Evolutionary conservation across 2,888 invertebrate genomes (phyloP).

Genomic region (Caenorhabditis imperialis): DNA sequence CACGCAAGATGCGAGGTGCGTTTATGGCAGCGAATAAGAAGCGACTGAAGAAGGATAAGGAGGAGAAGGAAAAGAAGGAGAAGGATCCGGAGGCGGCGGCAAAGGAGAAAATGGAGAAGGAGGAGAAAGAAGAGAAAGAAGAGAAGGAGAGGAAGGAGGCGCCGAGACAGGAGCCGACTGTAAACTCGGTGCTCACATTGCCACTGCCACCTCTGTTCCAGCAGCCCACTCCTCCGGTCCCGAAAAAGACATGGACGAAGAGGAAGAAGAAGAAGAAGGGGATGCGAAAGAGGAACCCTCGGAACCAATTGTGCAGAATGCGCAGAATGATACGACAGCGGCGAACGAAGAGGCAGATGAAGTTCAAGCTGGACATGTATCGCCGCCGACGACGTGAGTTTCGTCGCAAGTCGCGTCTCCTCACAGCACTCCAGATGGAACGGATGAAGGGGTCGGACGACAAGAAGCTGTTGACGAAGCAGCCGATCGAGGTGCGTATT

Average conservation of each 20-base stretch:
- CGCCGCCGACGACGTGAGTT: constrained; percentile 14
- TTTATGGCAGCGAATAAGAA: too few species aligned
- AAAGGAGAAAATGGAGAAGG: too few species aligned
- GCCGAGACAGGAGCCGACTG: too few species aligned
- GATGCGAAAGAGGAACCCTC: not conserved
- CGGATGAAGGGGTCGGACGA: not conserved
- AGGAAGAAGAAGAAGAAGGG: not conserved
- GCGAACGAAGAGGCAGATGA: constrained; percentile 1
- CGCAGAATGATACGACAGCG: not conserved
- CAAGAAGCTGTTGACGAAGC: not conserved
- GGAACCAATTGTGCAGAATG: constrained; percentile 1
- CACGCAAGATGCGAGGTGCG: too few species aligned
- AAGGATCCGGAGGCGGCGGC: too few species aligned
- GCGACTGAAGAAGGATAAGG: too few species aligned
- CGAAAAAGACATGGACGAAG: constrained; percentile 9
- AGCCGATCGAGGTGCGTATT: not conserved
- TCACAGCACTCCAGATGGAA: not conserved
- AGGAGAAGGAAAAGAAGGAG: too few species aligned
- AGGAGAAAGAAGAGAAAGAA: too few species aligned
- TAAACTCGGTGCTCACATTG: too few species aligned
- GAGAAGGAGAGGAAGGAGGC: too few species aligned
- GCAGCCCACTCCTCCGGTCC: not conserved
- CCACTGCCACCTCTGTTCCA: too few species aligned
- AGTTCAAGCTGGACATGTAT: constrained; percentile 11
- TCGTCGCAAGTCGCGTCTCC: not conserved